Evolutionary conservation across 2,888 invertebrate species (phyloP), one percentile per base, ranked within the genome.

Genomic region (Silvanus unidentatus): DNA sequence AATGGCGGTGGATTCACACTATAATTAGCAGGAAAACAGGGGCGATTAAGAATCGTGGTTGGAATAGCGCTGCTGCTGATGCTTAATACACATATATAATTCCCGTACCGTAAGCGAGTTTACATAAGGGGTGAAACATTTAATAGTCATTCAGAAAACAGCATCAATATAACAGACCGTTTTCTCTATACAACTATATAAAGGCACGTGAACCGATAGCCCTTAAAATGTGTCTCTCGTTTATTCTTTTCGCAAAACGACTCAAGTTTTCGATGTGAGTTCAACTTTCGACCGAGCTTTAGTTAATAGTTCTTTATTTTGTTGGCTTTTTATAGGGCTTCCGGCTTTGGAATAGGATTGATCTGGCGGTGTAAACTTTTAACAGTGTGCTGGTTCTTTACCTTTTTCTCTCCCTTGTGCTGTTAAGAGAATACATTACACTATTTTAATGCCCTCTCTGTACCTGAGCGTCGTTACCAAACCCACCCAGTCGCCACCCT

Each of bases 291-390:
- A 45, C 53, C 53, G 47, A 54, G 59, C 64, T 64, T 60, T 62
- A 58, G 62, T 61, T 65, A 64, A 65, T 62, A 63, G 63, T 64
- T 59, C 62, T 62, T 63, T 65, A 64, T 64, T 65, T 63, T 59
- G 61, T 64, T 60, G 49, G 58, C 60, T 58, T 64, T 32, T 64
- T 64, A 62, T 57, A 53, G 57, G 54, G 52, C 54, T 52, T 53
- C 51, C 52, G 37, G 50, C 50, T 49, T 55, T 52, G 54, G 22
- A 22, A 49, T 55, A 45, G 54, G 58, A 64, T 63, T 63, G 62
- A 64, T 64, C 60, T 53, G 55, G n/a, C n/a, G 22, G 51, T 56
- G 59, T 54, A 60, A 62, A 63, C 47, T 62, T 63, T 57, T 49
- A 52, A 55, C 53, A 48, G 47, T 39, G 39, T 43, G 44, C 3